Evolutionary conservation across 2,113 vertebrate species (phyloP).

Genomic region (Zosterops japonicus): DNA sequence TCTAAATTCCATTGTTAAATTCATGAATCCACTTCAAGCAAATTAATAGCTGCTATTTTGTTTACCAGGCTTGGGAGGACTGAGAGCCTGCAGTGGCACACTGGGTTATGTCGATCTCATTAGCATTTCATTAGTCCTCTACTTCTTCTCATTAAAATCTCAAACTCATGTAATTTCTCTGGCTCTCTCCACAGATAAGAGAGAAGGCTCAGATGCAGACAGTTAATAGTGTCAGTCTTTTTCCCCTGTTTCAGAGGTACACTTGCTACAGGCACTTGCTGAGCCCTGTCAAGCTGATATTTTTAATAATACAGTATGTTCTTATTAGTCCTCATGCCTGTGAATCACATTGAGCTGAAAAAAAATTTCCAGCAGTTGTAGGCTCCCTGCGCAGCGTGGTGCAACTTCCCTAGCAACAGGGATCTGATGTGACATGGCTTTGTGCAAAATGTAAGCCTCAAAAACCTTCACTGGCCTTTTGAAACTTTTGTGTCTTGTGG

Average conservation of each 20-base stretch:
- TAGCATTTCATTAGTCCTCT: constrained; percentile 43
- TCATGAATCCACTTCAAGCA: not conserved
- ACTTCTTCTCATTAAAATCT: constrained; percentile 41
- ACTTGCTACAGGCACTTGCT: constrained; percentile 1
- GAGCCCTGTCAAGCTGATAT: constrained; percentile 26
- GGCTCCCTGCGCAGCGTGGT: constrained; percentile 38
- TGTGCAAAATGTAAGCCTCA: constrained; percentile 25
- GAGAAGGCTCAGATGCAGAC: not conserved
- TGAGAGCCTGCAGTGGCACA: constrained; percentile 35
- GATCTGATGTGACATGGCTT: constrained; percentile 30
- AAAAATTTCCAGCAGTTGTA: constrained; percentile 46
- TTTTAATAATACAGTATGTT: constrained; percentile 56
- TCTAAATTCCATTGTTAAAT: not conserved
- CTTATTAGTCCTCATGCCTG: constrained; percentile 21
- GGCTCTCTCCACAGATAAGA: not conserved
- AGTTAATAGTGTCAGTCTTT: not conserved
- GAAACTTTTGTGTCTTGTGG: constrained; percentile 24
- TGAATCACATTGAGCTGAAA: constrained; percentile 46
- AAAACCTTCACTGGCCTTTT: constrained; percentile 61
- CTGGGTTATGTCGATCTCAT: not conserved
- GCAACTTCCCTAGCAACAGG: constrained; percentile 61
- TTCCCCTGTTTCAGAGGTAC: not conserved
- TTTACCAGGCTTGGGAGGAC: constrained; percentile 39
- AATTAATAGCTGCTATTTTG: constrained; percentile 17
- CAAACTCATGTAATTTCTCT: constrained; percentile 26